These are phyloP conservation scores for Cariama cristata DNA, from an alignment of 2,113 vertebrate species.

Conservation along the genomic window DNA sequence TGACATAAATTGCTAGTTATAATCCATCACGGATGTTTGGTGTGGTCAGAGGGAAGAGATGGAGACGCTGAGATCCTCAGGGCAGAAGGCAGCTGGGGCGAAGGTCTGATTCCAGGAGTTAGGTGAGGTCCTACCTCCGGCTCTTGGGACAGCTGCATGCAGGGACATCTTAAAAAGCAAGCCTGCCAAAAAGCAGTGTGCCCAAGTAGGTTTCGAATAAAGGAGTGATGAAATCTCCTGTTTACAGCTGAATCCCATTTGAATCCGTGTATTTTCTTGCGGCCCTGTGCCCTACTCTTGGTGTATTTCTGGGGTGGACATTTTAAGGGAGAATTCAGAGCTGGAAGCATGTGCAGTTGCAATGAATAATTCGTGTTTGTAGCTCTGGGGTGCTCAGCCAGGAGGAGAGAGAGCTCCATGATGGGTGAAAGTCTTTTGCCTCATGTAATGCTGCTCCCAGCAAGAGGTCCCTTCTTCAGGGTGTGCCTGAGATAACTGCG, in stretches of 20 bases:
- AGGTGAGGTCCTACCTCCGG: neutral
- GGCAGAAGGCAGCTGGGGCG: neutral
- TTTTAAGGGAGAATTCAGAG: neutral
- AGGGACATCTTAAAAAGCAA: neutral
- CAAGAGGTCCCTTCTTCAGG: neutral
- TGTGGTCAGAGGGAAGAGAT: neutral
- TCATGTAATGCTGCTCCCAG: neutral
- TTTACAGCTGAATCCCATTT: neutral
- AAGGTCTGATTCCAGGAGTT: neutral
- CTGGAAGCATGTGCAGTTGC: neutral
- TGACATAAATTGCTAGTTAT: neutral
- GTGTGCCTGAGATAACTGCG: fast-evolving
- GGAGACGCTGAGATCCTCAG: neutral
- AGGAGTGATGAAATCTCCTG: neutral
- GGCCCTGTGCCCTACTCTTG: neutral
- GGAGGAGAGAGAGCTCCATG: neutral
- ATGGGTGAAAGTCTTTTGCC: neutral
- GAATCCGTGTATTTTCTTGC: neutral
- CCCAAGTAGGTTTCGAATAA: neutral
- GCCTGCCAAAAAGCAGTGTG: neutral
- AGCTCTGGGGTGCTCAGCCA: neutral
- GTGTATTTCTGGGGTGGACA: neutral
- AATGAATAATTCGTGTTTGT: neutral
- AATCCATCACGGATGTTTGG: neutral
- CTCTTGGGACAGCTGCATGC: neutral